Base-by-base conservation (phyloP, 2,888 invertebrate species). In the Lamproptera curius region DNA sequence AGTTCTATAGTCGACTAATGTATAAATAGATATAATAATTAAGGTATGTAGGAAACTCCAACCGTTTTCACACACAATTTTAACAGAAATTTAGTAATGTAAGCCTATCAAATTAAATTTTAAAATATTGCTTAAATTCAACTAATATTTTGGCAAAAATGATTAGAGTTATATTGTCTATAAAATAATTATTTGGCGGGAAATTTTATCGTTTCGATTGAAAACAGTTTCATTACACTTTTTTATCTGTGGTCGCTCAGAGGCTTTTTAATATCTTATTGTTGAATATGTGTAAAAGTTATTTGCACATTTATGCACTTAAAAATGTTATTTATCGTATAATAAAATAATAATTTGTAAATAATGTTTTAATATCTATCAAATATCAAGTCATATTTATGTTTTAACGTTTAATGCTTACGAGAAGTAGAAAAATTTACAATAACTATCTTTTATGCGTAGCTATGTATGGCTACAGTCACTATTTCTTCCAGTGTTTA, bases 401-500 rank as follows among this genome's bases (percentile, higher is more conserved):
- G 16, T 35, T 37, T n/a, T 28, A 3, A 10, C 17, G 2, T 28
- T 31, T 43, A 15, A 31, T 31, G 13, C n/a, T 31, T 16, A 9
- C 14, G 13, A 13, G 16, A 4, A 5, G 26, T 26, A 37, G 34
- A 13, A 11, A 40, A 35, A 35, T 6, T 16, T 34, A 33, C 23
- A 34, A 26, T 36, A 16, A 41, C 31, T 17, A 14, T 35, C 2
- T 35, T 1, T 34, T n/a, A n/a, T n/a, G n/a, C 11, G 17, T 46
- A 35, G 16, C 2, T 28, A n/a, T 17, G 47, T 38, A 34, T 47
- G 31, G 34, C 20, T 50, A 44, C 42, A 53, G 51, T 46, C 47
- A 42, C 43, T 33, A 13, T 53, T 44, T 55, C 53, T 55, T 55
- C 55, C 55, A 55, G 36, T 42, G 9, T 36, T 28, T 52, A 26